These are phyloP conservation scores for Pantala flavescens DNA, from an alignment of 1,140 invertebrate genomes.

Conservation along the genomic window DNA sequence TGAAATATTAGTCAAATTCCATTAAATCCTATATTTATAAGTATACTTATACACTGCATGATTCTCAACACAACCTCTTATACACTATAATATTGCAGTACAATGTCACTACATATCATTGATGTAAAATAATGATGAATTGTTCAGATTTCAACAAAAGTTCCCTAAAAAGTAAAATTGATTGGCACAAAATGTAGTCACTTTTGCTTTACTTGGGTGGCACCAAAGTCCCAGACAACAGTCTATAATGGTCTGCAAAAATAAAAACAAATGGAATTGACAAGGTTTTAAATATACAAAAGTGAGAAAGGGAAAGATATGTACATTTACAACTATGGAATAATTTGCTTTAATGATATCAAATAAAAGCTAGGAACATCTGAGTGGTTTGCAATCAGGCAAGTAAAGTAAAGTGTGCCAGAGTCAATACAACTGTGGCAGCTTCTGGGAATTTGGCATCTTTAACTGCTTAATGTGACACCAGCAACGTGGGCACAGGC, in stretches of 20 bases:
- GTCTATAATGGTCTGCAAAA: neutral
- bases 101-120: neutral
- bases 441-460: neutral
- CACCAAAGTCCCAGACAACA: neutral
- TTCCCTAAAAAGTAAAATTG: neutral
- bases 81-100: neutral
- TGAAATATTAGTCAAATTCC: neutral
- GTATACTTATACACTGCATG: neutral
- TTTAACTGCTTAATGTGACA: neutral
- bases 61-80: neutral
- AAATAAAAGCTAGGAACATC: constrained; percentile 2
- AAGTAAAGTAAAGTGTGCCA: neutral
- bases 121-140: neutral
- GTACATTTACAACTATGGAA: neutral
- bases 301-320: neutral
- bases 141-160: neutral
- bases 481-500: neutral
- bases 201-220: neutral
- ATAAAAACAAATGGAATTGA: neutral
- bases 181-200: constrained; percentile 1
- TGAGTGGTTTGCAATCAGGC: neutral
- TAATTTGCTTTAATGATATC: neutral
- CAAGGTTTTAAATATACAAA: neutral
- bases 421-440: neutral
- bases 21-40: neutral